A percentile compares a stretch with the other conserved stretches of the same genome.
These are phyloP conservation scores for Pao palembangensis DNA, from an alignment of 2,113 vertebrate genomes.

Conservation along the genomic window DNA sequence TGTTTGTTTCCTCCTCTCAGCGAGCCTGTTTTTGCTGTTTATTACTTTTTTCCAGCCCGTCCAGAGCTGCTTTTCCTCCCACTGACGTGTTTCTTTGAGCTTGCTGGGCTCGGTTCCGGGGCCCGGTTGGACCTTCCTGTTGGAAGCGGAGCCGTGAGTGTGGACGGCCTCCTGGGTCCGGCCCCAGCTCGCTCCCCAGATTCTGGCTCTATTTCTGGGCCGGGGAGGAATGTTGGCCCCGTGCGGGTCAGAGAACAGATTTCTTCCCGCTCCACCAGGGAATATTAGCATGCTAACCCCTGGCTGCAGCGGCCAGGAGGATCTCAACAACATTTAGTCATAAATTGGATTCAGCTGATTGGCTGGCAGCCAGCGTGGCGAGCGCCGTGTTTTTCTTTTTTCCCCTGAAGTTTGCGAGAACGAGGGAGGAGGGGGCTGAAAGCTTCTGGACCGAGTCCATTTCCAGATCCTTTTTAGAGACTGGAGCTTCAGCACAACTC, in stretches of 20 bases:
- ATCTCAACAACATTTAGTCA: conserved; percentile 49
- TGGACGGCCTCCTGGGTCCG: no score
- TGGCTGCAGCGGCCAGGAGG: conserved; percentile 51
- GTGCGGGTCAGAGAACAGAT: conserved; percentile 31
- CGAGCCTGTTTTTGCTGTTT: background rate
- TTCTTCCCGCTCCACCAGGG: conserved; percentile 48
- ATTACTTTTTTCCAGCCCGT: background rate
- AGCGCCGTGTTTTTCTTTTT: conserved; percentile 14
- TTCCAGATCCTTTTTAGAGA: conserved; percentile 49
- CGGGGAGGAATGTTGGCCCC: conserved; percentile 52
- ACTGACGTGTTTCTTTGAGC: no score
- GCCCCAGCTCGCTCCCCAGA: conserved; percentile 22
- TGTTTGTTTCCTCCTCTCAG: background rate
- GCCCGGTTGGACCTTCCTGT: no score
- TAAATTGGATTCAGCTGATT: conserved; percentile 75
- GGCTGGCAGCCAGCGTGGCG: conserved; percentile 62
- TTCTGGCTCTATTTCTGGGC: conserved; percentile 61
- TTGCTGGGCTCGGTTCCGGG: no score
- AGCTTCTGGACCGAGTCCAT: conserved; percentile 33
- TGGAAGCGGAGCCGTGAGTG: no score
- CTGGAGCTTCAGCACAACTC: conserved; percentile 43
- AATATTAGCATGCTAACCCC: conserved; percentile 63
- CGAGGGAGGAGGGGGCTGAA: conserved; percentile 4
- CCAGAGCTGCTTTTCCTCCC: background rate
- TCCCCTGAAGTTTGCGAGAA: conserved; percentile 11